phyloP scores from a whole-genome alignment of 35 echinoderm and acorn worm species.

The Eucidaris tribuloides region DNA sequence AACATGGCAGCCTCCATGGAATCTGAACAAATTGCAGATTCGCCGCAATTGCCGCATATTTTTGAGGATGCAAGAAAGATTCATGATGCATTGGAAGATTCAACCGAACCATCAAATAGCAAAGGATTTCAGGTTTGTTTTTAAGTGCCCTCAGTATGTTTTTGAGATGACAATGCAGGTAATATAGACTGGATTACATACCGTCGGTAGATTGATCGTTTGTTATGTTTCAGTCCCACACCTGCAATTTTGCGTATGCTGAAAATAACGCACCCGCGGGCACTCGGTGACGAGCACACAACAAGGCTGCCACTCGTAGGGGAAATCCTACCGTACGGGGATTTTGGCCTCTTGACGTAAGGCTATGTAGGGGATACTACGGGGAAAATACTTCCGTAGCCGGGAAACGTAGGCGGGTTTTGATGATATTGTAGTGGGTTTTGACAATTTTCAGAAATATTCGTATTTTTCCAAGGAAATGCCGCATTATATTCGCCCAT shows the following conservation, averaged over 20 bases:
- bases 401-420: too few relatives aligned
- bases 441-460: too few relatives aligned
- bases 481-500: too few relatives aligned
- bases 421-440: too few relatives aligned
- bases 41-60: slow-evolving; percentile 33
- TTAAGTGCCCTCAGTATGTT: neutral
- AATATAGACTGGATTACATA: neutral
- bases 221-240: neutral
- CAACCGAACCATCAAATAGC: slow-evolving; percentile 29
- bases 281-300: neutral
- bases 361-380: too few relatives aligned
- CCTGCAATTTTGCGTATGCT: neutral
- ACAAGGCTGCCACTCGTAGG: too few relatives aligned
- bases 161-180: neutral
- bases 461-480: too few relatives aligned
- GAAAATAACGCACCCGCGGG: neutral
- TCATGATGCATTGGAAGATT: slow-evolving; percentile 13
- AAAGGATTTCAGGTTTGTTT: slow-evolving; percentile 33
- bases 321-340: too few relatives aligned
- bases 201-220: neutral
- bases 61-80: slow-evolving; percentile 47
- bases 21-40: neutral
- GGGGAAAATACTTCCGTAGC: too few relatives aligned
- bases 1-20: slow-evolving; percentile 38
- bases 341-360: too few relatives aligned